Evolutionary conservation across 2,797 vertebrate genomes (phyloP).

Genomic region (Gambusia yucatana): DNA sequence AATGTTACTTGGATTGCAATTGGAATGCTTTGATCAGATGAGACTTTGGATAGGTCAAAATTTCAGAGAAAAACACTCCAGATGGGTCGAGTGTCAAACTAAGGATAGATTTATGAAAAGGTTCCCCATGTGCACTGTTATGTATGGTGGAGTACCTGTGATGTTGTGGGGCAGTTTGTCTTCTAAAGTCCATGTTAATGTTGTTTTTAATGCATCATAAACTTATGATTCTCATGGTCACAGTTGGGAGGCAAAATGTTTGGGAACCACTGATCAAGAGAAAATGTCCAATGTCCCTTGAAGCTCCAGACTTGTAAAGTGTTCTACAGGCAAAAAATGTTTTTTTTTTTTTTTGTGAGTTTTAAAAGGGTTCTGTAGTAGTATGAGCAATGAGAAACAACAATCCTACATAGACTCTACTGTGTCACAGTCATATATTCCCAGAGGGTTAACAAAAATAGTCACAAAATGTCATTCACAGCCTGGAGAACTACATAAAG

Average conservation of each 20-base stretch:
- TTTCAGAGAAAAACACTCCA: background rate
- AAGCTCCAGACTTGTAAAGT: background rate
- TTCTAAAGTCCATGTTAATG: background rate
- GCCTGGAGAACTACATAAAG: conserved; percentile 46
- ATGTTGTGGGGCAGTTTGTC: background rate
- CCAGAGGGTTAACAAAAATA: conserved; percentile 53
- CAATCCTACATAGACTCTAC: conserved; percentile 12
- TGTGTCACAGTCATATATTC: conserved; percentile 36
- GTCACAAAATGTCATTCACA: conserved; percentile 48
- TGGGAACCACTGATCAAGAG: background rate
- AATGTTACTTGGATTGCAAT: background rate
- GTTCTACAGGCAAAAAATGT: background rate
- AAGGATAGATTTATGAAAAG: background rate
- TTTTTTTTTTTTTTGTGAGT: background rate
- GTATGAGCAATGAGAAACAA: conserved; percentile 15
- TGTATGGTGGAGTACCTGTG: background rate
- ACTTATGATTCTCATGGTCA: background rate
- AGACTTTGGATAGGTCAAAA: background rate
- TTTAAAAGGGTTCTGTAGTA: background rate
- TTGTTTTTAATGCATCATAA: background rate
- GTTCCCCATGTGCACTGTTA: background rate
- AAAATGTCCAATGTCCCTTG: background rate
- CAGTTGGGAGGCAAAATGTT: background rate
- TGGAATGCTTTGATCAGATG: background rate
- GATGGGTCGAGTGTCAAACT: background rate